Percentiles rank a stretch among this genome's conserved stretches.
Conservation (phyloP, 2,113 vertebrate species). For the Motacilla tschutschensis region DNA sequence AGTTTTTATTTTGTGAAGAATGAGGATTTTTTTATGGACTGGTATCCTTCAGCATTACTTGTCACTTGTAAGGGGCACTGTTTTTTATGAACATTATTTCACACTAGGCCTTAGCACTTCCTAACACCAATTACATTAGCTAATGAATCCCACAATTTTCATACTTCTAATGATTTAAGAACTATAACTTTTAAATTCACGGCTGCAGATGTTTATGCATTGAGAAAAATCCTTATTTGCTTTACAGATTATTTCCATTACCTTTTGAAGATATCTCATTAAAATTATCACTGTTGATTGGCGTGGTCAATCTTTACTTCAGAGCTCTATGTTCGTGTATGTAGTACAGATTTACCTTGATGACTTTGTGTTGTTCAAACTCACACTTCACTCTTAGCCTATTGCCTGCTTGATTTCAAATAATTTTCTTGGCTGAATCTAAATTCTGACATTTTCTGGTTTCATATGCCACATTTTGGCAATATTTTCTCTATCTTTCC, state of each 20-base stretch:
- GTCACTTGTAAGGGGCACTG: background rate
- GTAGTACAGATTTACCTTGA: background rate
- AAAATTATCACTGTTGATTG: background rate
- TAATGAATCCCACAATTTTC: background rate
- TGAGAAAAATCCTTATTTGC: background rate
- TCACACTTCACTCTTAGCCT: background rate
- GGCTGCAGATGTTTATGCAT: background rate
- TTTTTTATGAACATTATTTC: background rate
- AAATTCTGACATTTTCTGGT: background rate
- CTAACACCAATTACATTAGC: background rate
- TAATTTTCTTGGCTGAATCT: background rate
- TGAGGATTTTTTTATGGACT: background rate
- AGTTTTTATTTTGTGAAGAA: background rate
- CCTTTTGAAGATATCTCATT: background rate
- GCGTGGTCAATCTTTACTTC: background rate
- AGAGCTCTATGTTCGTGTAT: background rate
- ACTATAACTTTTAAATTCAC: background rate
- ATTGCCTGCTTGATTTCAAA: background rate
- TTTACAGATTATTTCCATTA: background rate
- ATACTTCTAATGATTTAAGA: background rate
- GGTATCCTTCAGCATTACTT: background rate
- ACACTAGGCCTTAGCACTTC: background rate
- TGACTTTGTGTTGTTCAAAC: background rate
- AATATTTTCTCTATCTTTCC: background rate
- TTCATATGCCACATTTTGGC: background rate